Evolutionary conservation across 2,888 invertebrate species (phyloP).

Genomic region (Erebia ligea): DNA sequence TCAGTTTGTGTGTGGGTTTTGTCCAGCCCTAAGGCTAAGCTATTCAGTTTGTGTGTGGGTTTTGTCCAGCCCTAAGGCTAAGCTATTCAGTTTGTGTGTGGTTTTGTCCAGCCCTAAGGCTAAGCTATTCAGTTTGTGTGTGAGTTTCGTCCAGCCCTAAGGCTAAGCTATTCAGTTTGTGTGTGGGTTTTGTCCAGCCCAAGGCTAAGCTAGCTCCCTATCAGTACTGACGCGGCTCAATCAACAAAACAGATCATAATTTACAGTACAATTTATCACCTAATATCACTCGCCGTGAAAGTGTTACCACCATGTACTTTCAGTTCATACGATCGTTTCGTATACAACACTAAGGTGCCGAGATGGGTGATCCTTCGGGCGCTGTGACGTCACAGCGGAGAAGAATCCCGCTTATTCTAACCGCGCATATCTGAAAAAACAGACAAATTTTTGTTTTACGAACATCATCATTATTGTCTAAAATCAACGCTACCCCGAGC

Average conservation of each 20-base stretch:
- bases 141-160: too few species aligned
- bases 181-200: too few species aligned
- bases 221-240: not conserved
- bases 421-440: slow-evolving; percentile 70
- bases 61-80: too few species aligned
- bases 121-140: too few species aligned
- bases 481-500: too few species aligned
- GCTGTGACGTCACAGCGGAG: slow-evolving; percentile 49
- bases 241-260: slow-evolving; percentile 42
- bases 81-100: too few species aligned
- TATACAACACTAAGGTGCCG: slow-evolving; percentile 28
- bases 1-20: too few species aligned
- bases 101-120: too few species aligned
- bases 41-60: too few species aligned
- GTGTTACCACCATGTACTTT: slow-evolving; percentile 43
- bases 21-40: too few species aligned
- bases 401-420: slow-evolving; percentile 60
- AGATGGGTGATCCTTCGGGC: slow-evolving; percentile 2
- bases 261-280: slow-evolving; percentile 43
- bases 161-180: too few species aligned
- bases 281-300: slow-evolving; percentile 53
- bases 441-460: not conserved
- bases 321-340: slow-evolving; percentile 35
- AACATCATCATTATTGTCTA: too few species aligned
- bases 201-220: not conserved